These are phyloP conservation scores for Scaptomyza montana DNA, from an alignment of 1,140 invertebrate genomes.

Conservation along the genomic window DNA sequence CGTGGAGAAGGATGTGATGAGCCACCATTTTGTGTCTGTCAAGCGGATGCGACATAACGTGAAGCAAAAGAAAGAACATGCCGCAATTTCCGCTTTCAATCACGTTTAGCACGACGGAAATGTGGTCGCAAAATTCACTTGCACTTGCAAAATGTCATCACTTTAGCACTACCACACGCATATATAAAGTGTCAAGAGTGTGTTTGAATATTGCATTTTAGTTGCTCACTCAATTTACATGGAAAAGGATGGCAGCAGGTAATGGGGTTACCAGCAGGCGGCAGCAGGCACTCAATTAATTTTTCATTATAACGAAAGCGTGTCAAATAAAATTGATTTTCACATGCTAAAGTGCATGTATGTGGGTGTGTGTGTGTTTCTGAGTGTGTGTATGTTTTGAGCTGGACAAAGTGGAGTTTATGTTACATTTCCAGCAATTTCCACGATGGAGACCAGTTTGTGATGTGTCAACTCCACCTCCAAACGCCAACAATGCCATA, in stretches of 20 bases:
- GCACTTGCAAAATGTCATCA: conserved; percentile 13
- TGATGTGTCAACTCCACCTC: conserved; percentile 3
- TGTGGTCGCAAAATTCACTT: conserved; percentile 50
- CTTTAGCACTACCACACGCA: no score
- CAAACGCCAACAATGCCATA: conserved; percentile 29
- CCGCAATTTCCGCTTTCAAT: conserved; percentile 78
- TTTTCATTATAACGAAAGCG: conserved; percentile 56
- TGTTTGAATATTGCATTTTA: conserved; percentile 49
- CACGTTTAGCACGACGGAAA: conserved; percentile 70
- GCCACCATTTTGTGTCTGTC: conserved; percentile 57
- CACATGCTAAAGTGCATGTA: neutral
- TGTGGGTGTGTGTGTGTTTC: conserved; percentile 2
- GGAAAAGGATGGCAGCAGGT: neutral
- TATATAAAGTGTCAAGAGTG: neutral
- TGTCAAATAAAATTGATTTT: conserved; percentile 73
- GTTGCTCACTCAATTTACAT: conserved; percentile 26
- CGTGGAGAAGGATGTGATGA: conserved; percentile 12
- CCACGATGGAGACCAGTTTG: conserved; percentile 6
- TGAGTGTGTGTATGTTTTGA: conserved; percentile 3
- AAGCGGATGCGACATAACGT: conserved; percentile 59
- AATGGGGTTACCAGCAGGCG: neutral
- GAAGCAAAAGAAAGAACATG: conserved; percentile 43
- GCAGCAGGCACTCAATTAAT: conserved; percentile 56
- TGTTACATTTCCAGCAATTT: conserved; percentile 35
- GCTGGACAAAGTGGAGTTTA: conserved; percentile 33